Evolutionary conservation across 2,888 invertebrate genomes (phyloP).

Genomic region (Chrysolina americana): DNA sequence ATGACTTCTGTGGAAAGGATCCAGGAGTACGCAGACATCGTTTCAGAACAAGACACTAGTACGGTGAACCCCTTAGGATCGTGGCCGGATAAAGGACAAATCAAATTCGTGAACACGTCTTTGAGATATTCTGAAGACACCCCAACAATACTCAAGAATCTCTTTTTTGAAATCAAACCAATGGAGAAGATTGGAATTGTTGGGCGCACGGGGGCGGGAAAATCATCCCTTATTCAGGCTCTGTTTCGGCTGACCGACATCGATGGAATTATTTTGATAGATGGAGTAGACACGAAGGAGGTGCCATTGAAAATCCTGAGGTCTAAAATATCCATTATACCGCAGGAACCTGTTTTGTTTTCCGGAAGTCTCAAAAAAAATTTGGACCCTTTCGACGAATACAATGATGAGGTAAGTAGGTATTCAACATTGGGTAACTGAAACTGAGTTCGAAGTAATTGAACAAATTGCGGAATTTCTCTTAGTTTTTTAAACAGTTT

Average conservation of each 20-base stretch:
- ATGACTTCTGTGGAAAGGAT: constrained; percentile 93
- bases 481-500: no score
- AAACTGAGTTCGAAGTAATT: no score
- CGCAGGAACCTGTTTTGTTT: constrained; percentile 89
- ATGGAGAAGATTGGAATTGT: constrained; percentile 73
- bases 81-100: constrained; percentile 81
- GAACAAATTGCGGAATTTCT: no score
- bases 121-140: constrained; percentile 81
- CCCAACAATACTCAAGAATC: constrained; percentile 80
- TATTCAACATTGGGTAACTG: background rate
- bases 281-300: constrained; percentile 77
- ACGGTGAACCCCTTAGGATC: constrained; percentile 77
- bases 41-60: constrained; percentile 75
- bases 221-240: constrained; percentile 85
- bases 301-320: constrained; percentile 84
- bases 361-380: constrained; percentile 86
- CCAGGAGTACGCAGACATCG: constrained; percentile 82
- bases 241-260: constrained; percentile 86
- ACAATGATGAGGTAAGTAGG: constrained; percentile 74
- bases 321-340: constrained; percentile 84
- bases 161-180: constrained; percentile 77
- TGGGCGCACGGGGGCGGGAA: constrained; percentile 71
- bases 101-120: constrained; percentile 78
- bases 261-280: constrained; percentile 83
- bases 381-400: constrained; percentile 85